Base-by-base conservation (phyloP, 2,797 vertebrate species). In the Mastacembelus armatus region DNA sequence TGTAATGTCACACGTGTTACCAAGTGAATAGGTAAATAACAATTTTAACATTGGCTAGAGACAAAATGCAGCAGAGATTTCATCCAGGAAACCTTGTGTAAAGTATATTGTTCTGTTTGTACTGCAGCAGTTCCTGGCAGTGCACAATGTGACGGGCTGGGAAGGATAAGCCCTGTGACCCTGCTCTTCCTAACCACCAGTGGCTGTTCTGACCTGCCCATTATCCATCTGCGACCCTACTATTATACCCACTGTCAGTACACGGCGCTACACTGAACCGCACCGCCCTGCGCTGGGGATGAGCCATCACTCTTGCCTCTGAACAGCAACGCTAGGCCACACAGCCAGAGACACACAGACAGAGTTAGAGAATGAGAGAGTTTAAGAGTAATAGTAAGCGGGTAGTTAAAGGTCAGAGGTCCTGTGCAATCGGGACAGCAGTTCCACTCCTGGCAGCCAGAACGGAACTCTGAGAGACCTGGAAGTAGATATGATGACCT, bases 401-500 rank as follows among this genome's bases (percentile, higher is more conserved):
- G 85, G 88, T 85, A 88, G 89, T 81, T 74, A 50, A 77, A 83
- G 87, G 86, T 88, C 84, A 87, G 79, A 83, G 89, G 90, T 87
- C 60, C n/a, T 15, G 61, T 39, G 74, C 83, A 88, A 91, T 91
- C 86, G 84, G 85, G 85, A 92, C 79, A 83, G 85, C 88, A 75
- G 82, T 84, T 91, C 83, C 76, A 84, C 84, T 87, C 89, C 85
- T 90, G 89, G 87, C 89, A 91, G 80, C 75, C 76, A n/a, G 84
- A 77, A 68, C 71, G 83, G 86, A 90, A 90, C 83, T 89, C 79
- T 51, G 81, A 67, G 77, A 78, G 85, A 92, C 91, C 92, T 89
- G 90, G 93, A 93, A 92, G 91, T 85, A 89, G 90, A 93, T 89
- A 90, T 33, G 80, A 85, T 84, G 91, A 90, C 91, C 90, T 90